Conservation (phyloP, 2,113 vertebrate species). For the Caretta caretta region DNA sequence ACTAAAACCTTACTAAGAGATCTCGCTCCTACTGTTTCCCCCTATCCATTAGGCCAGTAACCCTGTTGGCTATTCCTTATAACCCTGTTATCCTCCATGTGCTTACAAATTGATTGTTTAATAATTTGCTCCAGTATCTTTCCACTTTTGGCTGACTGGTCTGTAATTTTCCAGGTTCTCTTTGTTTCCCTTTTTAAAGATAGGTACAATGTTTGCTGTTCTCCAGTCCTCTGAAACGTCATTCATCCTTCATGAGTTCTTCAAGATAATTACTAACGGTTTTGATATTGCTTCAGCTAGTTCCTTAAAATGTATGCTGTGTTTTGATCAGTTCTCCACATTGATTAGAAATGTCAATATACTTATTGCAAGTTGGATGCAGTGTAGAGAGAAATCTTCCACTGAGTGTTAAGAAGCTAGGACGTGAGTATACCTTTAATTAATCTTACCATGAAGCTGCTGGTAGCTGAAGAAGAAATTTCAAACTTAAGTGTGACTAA, state of each 20-base stretch:
- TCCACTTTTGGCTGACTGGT: not conserved
- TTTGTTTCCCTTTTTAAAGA: not conserved
- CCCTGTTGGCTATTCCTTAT: not conserved
- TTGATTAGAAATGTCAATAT: not conserved
- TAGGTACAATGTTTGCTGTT: not conserved
- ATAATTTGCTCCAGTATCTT: not conserved
- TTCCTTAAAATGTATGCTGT: rapidly evolving
- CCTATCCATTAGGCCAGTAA: not conserved
- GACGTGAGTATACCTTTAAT: not conserved
- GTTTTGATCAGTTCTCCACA: not conserved
- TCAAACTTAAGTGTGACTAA: not conserved
- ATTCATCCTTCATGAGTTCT: not conserved
- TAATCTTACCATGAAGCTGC: not conserved
- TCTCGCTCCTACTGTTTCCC: not conserved
- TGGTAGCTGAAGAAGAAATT: not conserved
- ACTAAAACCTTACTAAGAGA: not conserved
- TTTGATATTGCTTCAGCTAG: not conserved
- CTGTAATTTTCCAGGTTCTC: not conserved
- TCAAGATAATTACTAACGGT: not conserved
- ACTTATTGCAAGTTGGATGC: not conserved
- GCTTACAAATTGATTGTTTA: not conserved
- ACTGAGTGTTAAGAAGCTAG: not conserved
- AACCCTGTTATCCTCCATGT: not conserved
- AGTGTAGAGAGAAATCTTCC: not conserved
- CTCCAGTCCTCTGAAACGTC: not conserved